Percentiles rank a stretch among this genome's conserved stretches.
These are phyloP conservation scores for Drosophila asahinai DNA, from an alignment of 1,140 invertebrate genomes.

Conservation along the genomic window DNA sequence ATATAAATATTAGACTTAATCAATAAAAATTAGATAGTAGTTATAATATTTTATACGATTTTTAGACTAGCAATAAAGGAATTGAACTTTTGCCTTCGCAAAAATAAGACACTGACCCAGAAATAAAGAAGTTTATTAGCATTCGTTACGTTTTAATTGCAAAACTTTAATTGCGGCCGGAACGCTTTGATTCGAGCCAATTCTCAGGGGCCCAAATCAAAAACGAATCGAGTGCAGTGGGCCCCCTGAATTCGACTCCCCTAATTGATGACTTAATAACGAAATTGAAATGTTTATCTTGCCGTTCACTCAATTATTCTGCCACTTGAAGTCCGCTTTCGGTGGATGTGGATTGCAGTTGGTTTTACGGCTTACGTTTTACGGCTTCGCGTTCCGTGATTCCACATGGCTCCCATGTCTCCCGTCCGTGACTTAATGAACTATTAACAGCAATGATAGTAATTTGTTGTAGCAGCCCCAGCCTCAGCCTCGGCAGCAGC, in stretches of 20 bases:
- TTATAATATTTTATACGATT: slow-evolving; percentile 4
- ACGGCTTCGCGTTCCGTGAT: slow-evolving; percentile 67
- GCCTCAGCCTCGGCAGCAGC: background rate
- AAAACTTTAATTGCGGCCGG: slow-evolving; percentile 7
- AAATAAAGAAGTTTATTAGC: slow-evolving; percentile 25
- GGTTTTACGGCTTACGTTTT: slow-evolving; percentile 59
- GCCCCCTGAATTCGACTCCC: slow-evolving; percentile 32
- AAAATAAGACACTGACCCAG: slow-evolving; percentile 6
- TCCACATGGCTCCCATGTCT: slow-evolving; percentile 62
- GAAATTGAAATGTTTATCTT: slow-evolving; percentile 81
- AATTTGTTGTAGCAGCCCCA: slow-evolving; percentile 69
- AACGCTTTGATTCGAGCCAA: slow-evolving; percentile 19
- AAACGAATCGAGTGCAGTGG: slow-evolving; percentile 19
- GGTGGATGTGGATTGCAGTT: slow-evolving; percentile 33
- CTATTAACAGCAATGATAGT: slow-evolving; percentile 84
- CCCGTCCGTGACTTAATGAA: slow-evolving; percentile 81
- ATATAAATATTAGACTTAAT: background rate
- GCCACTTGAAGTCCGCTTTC: slow-evolving; percentile 59
- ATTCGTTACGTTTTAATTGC: slow-evolving; percentile 27
- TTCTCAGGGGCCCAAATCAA: slow-evolving; percentile 15
- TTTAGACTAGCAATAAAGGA: slow-evolving; percentile 11
- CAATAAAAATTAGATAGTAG: background rate
- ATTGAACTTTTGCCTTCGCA: slow-evolving; percentile 9
- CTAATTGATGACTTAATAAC: slow-evolving; percentile 83
- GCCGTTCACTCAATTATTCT: slow-evolving; percentile 83